phyloP scores from a whole-genome alignment of 2,113 vertebrate genomes.

The Xenopus tropicalis region DNA sequence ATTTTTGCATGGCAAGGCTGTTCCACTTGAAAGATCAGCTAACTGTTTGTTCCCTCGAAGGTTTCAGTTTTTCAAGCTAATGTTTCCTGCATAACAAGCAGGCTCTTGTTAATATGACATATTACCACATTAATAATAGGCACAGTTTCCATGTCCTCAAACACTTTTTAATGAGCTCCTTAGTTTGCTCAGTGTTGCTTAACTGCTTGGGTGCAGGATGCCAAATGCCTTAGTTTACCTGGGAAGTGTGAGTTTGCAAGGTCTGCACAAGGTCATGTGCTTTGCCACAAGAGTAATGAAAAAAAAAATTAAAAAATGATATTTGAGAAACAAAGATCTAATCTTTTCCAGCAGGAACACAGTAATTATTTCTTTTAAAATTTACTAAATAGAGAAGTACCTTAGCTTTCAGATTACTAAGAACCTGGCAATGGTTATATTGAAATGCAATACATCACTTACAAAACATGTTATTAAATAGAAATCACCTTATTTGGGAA shows the following conservation, averaged over 20 bases:
- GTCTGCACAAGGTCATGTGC: background rate
- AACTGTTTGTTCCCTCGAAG: slow-evolving; percentile 19
- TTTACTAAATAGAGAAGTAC: too few species aligned
- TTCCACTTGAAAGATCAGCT: slow-evolving; percentile 27
- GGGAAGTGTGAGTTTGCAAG: background rate
- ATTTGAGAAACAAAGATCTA: too few species aligned
- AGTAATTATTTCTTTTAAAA: too few species aligned
- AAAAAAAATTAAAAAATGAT: too few species aligned
- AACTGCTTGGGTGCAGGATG: slow-evolving; percentile 19
- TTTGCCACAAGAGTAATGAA: too few species aligned
- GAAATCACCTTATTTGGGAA: too few species aligned
- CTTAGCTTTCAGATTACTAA: too few species aligned
- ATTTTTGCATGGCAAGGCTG: slow-evolving; percentile 16
- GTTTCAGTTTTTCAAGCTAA: slow-evolving; percentile 18
- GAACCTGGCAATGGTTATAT: too few species aligned
- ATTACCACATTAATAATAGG: slow-evolving; percentile 32
- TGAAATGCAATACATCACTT: too few species aligned
- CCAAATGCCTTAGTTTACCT: slow-evolving; percentile 10
- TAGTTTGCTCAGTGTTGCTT: slow-evolving; percentile 7
- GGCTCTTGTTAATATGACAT: slow-evolving; percentile 34
- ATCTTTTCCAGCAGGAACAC: too few species aligned
- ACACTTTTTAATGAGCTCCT: slow-evolving; percentile 32
- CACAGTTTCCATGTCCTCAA: slow-evolving; percentile 19
- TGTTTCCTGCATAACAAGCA: slow-evolving; percentile 38
- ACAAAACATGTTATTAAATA: too few species aligned